Conservation (phyloP, 2,113 vertebrate genomes). For the Ailuropoda melanoleuca region DNA sequence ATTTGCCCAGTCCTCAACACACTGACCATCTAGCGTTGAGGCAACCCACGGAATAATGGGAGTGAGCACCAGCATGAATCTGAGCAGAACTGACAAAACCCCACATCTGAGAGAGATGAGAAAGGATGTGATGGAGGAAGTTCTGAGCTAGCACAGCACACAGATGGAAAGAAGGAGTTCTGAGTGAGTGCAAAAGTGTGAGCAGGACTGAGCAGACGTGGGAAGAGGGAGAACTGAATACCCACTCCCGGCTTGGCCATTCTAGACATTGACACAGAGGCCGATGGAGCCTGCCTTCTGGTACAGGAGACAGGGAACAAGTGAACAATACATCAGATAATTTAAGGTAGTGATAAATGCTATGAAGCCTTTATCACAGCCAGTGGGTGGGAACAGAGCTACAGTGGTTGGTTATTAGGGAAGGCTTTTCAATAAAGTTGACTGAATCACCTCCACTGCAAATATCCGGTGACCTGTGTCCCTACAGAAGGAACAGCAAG, state of each 20-base stretch:
- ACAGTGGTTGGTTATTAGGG: not conserved
- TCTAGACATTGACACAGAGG: not conserved
- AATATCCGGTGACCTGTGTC: not conserved
- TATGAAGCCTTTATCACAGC: not conserved
- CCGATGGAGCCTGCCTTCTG: not conserved
- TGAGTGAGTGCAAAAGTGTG: not conserved
- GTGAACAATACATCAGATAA: not conserved
- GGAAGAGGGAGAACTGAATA: not conserved
- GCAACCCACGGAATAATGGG: not conserved
- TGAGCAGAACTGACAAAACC: not conserved
- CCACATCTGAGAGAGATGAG: not conserved
- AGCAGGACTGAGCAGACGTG: not conserved
- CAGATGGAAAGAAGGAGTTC: not conserved
- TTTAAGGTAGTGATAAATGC: not conserved
- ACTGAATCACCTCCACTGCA: not conserved
- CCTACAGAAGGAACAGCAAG: not conserved
- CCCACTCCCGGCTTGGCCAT: not conserved
- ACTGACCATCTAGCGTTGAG: not conserved
- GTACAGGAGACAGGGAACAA: not conserved
- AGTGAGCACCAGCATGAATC: not conserved
- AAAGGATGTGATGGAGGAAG: not conserved
- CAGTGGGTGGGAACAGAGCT: not conserved
- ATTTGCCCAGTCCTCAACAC: not conserved
- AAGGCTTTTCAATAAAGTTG: not conserved
- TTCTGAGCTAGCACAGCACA: not conserved